A percentile compares a stretch with the other conserved stretches of the same genome.
Evolutionary conservation across 2,113 vertebrate genomes (phyloP).

Genomic region (Anhinga anhinga): DNA sequence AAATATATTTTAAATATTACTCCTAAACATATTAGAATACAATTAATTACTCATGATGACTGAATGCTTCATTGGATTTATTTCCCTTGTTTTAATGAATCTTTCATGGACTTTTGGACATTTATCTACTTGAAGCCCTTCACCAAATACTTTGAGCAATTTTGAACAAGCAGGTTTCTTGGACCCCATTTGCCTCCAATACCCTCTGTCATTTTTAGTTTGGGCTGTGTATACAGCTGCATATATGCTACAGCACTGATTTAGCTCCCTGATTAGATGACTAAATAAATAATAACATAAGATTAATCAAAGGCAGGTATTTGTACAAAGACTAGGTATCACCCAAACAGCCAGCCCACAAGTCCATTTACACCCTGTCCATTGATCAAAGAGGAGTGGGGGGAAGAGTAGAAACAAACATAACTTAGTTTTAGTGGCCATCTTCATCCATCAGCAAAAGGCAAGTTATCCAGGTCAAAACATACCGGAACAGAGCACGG

Average conservation of each 20-base stretch:
- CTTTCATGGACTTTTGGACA: background rate
- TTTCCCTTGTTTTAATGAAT: background rate
- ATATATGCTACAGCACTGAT: background rate
- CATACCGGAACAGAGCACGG: background rate
- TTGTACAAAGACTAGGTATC: background rate
- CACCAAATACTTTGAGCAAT: background rate
- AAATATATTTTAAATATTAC: background rate
- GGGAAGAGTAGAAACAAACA: background rate
- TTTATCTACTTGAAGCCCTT: background rate
- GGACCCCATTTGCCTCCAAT: background rate
- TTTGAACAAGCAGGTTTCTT: background rate
- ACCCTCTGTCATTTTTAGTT: background rate
- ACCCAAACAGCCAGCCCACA: background rate
- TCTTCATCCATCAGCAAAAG: background rate
- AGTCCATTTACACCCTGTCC: background rate
- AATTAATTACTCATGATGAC: constrained; percentile 8
- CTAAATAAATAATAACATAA: background rate
- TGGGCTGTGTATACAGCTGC: background rate
- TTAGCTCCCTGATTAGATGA: background rate
- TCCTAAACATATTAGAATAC: background rate
- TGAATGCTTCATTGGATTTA: background rate
- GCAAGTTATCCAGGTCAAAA: background rate
- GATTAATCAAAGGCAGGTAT: background rate
- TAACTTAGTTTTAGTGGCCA: background rate
- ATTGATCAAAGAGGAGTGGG: background rate